Conservation (phyloP, 2,888 invertebrate species). For the Lasioglossum lativentre region DNA sequence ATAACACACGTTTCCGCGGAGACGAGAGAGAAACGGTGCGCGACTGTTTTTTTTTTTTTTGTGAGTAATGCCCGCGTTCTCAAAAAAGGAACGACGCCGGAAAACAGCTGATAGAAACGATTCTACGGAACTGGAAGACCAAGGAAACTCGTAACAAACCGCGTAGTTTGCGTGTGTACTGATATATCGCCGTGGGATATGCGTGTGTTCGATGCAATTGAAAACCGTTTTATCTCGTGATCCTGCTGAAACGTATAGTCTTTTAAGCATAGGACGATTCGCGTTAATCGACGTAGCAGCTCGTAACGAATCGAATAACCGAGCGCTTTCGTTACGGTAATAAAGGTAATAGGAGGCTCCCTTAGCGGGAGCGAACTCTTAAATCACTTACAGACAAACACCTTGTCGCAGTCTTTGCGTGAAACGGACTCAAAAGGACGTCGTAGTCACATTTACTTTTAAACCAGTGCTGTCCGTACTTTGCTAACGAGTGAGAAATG, state of each 20-base stretch:
- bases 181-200: conserved; percentile 65
- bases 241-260: conserved; percentile 35
- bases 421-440: conserved; percentile 28
- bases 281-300: conserved; percentile 17
- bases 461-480: conserved; percentile 20
- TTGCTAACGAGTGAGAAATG: neutral
- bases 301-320: conserved; percentile 7
- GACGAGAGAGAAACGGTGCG: conserved; percentile 11
- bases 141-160: conserved; percentile 60
- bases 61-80: neutral
- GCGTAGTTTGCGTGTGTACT: conserved; percentile 44
- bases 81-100: conserved; percentile 25
- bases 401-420: conserved; percentile 41
- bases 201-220: conserved; percentile 45
- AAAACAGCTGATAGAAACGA: conserved; percentile 50
- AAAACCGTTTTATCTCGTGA: conserved; percentile 23
- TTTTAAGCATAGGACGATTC: conserved; percentile 47
- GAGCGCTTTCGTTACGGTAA: conserved; percentile 30
- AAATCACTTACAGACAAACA: conserved; percentile 18
- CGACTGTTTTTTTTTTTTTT: too few species aligned
- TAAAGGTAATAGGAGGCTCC: conserved; percentile 39
- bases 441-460: conserved; percentile 22
- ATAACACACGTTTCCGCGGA: conserved; percentile 44
- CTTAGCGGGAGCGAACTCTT: neutral
- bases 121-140: conserved; percentile 65